Conservation (phyloP, 1,140 invertebrate genomes). For the Pomacea maculata region DNA sequence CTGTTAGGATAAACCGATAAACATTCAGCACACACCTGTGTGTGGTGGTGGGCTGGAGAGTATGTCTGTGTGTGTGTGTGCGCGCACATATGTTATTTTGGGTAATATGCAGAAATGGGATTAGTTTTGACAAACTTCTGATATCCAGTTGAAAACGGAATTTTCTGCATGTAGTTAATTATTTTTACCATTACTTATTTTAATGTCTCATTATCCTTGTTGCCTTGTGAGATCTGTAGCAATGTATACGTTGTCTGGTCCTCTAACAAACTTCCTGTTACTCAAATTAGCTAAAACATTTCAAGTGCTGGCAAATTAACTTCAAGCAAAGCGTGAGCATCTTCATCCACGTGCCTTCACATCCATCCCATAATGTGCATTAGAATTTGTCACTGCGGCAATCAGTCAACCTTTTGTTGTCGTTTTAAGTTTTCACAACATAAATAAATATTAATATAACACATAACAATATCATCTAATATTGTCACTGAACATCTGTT, state of each 20-base stretch:
- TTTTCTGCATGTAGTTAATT: not conserved
- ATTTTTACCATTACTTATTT: not conserved
- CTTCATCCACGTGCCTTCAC: no score
- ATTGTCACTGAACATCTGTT: no score
- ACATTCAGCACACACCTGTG: not conserved
- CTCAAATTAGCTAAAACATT: not conserved
- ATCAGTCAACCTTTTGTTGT: no score
- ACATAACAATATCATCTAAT: no score
- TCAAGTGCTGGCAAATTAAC: not conserved
- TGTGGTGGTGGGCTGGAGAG: not conserved
- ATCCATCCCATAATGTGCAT: no score
- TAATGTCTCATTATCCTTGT: not conserved
- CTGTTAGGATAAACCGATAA: not conserved
- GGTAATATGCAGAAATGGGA: not conserved
- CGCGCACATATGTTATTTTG: no score
- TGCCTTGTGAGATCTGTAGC: not conserved
- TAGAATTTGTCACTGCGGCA: no score
- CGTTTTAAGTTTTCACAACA: no score
- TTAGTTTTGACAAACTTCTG: not conserved
- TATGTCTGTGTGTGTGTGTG: conserved; percentile 7
- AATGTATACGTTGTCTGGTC: not conserved
- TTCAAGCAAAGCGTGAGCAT: no score
- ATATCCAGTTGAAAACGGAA: not conserved
- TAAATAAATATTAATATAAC: no score
- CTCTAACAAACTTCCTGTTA: not conserved